Percentiles rank a stretch among this genome's conserved stretches.
These are phyloP conservation scores for Brachionus asplanchnoidis DNA, from an alignment of 1,140 invertebrate species.

Conservation along the genomic window DNA sequence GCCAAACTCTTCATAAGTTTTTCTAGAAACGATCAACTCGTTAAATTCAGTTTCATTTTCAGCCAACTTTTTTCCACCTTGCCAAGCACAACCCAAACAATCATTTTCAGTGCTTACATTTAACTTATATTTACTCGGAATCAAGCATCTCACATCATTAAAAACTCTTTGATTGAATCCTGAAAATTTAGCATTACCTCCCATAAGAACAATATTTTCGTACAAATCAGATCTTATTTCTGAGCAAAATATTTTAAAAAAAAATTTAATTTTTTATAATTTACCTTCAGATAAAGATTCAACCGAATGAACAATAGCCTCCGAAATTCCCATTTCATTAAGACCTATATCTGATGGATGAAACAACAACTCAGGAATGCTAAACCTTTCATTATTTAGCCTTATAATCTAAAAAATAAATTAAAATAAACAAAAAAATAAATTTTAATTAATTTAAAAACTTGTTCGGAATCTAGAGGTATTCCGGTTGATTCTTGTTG, in stretches of 20 bases:
- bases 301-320: conserved; percentile 68
- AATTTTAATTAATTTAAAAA: conserved; percentile 23
- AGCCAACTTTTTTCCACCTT: conserved; percentile 72
- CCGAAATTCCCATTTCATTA: conserved; percentile 84
- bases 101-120: conserved; percentile 60
- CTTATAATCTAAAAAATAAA: conserved; percentile 66
- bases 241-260: not conserved
- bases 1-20: conserved; percentile 83
- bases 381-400: conserved; percentile 77
- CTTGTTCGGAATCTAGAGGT: conserved; percentile 5
- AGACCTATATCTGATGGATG: conserved; percentile 90
- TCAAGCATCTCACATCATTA: conserved; percentile 71
- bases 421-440: conserved; percentile 10
- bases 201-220: conserved; percentile 81
- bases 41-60: conserved; percentile 66
- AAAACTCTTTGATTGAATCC: conserved; percentile 75
- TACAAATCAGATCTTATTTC: conserved; percentile 75
- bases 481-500: conserved; percentile 52
- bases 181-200: conserved; percentile 71
- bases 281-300: conserved; percentile 44
- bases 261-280: not conserved
- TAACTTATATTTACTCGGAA: conserved; percentile 67
- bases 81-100: conserved; percentile 75
- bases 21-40: conserved; percentile 67
- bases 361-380: conserved; percentile 89